Percentiles rank a stretch among this genome's conserved stretches.
phyloP scores from a whole-genome alignment of 2,797 vertebrate genomes.

The Geotrypetes seraphini region DNA sequence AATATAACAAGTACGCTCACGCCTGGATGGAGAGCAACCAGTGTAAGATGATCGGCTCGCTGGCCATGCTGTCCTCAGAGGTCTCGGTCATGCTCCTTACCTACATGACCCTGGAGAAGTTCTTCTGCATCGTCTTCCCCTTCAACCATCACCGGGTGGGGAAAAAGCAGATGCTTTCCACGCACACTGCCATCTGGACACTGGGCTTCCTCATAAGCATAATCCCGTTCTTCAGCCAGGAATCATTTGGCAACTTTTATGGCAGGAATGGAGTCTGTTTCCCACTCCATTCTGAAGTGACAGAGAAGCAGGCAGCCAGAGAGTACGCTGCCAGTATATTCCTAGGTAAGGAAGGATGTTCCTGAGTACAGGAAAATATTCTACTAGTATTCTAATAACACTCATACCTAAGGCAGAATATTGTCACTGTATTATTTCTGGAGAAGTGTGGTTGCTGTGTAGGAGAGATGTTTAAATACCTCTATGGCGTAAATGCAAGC shows the following conservation, averaged over 20 bases:
- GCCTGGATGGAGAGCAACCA: conserved; percentile 49
- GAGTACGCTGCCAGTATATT: conserved; percentile 44
- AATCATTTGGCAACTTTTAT: conserved; percentile 49
- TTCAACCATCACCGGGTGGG: conserved; percentile 39
- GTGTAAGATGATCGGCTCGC: conserved; percentile 48
- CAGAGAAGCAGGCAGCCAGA: conserved; percentile 32
- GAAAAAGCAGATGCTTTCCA: conserved; percentile 34
- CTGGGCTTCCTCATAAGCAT: conserved; percentile 46
- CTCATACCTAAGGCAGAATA: too few species aligned
- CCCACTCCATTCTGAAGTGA: conserved; percentile 40
- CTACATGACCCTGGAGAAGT: conserved; percentile 53
- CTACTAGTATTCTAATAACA: too few species aligned
- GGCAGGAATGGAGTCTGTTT: conserved; percentile 52
- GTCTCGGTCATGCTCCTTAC: conserved; percentile 50
- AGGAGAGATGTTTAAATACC: too few species aligned
- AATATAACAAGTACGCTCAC: conserved; percentile 49
- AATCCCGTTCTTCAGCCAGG: conserved; percentile 39
- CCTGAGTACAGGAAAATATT: too few species aligned
- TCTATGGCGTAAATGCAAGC: too few species aligned
- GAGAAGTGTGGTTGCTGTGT: too few species aligned
- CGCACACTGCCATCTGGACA: conserved; percentile 40
- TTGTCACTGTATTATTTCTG: too few species aligned
- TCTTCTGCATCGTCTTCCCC: conserved; percentile 46
- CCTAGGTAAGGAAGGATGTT: conserved; percentile 35
- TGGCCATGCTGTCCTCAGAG: conserved; percentile 49